Evolutionary conservation across 2,113 vertebrate genomes (phyloP).

Genomic region (Arothron firmamentum): DNA sequence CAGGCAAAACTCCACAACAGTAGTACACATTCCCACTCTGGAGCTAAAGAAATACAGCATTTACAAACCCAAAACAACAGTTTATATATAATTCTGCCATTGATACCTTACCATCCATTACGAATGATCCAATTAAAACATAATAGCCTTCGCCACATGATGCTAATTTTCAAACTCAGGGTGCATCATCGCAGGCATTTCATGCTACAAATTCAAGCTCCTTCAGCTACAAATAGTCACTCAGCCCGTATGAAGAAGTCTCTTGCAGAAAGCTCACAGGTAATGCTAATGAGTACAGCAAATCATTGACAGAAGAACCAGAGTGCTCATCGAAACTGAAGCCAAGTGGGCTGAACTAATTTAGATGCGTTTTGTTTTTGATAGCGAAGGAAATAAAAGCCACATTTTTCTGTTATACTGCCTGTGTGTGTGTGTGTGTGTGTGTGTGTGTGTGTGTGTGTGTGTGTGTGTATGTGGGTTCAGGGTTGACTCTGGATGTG

Average conservation of each 20-base stretch:
- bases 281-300: no score
- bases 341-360: no score
- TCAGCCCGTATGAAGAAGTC: no score
- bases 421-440: no score
- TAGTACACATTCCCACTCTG: slow-evolving; percentile 54
- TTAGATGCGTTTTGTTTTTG: no score
- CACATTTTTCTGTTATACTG: no score
- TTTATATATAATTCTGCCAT: slow-evolving; percentile 48
- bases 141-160: slow-evolving; percentile 24
- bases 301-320: no score
- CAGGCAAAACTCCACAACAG: slow-evolving; percentile 46
- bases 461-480: slow-evolving; percentile 16
- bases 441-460: neutral
- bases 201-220: no score
- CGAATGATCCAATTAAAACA: slow-evolving; percentile 44
- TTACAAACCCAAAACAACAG: slow-evolving; percentile 55
- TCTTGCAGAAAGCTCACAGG: no score
- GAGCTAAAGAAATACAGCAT: slow-evolving; percentile 48
- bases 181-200: slow-evolving; percentile 3
- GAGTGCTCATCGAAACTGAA: no score
- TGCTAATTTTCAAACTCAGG: slow-evolving; percentile 1
- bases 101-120: slow-evolving; percentile 32
- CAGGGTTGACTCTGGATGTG: slow-evolving; percentile 80
- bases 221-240: no score
- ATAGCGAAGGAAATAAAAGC: no score